phyloP scores from a whole-genome alignment of 2,797 vertebrate species.

The Lagodon rhomboides region DNA sequence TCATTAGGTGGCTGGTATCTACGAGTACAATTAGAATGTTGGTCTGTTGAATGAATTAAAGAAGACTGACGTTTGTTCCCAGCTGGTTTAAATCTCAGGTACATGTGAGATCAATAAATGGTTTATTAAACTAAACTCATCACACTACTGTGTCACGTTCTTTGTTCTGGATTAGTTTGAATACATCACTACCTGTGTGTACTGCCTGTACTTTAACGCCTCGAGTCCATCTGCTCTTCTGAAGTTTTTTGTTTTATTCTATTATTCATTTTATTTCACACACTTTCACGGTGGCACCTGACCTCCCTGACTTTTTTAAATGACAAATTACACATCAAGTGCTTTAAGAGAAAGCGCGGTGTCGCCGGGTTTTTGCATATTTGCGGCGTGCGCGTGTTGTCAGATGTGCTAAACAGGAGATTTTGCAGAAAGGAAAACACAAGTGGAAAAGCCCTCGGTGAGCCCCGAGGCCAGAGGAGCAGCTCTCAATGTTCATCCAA shows the following conservation, averaged over 20 bases:
- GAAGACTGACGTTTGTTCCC: neutral
- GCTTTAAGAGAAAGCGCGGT: neutral
- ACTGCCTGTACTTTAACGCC: neutral
- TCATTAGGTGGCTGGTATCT: too few relatives aligned
- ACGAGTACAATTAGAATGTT: neutral
- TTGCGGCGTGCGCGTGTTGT: constrained; percentile 7
- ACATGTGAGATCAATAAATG: neutral
- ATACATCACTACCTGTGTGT: neutral
- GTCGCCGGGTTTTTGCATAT: neutral
- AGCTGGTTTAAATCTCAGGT: neutral
- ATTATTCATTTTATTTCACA: too few relatives aligned
- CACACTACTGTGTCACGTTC: neutral
- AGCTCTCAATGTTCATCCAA: constrained; percentile 29
- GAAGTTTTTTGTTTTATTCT: neutral
- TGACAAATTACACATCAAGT: neutral
- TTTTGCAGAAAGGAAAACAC: neutral
- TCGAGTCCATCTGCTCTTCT: neutral
- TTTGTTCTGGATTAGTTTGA: neutral
- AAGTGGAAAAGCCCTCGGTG: neutral
- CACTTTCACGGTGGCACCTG: too few relatives aligned
- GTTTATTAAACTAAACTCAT: neutral
- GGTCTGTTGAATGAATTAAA: neutral
- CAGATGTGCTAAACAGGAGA: constrained; percentile 18
- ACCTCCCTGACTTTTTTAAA: too few relatives aligned
- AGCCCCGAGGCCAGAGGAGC: constrained; percentile 28